Evolutionary conservation across 2,113 vertebrate species (phyloP).

Genomic region (Nanorana parkeri): DNA sequence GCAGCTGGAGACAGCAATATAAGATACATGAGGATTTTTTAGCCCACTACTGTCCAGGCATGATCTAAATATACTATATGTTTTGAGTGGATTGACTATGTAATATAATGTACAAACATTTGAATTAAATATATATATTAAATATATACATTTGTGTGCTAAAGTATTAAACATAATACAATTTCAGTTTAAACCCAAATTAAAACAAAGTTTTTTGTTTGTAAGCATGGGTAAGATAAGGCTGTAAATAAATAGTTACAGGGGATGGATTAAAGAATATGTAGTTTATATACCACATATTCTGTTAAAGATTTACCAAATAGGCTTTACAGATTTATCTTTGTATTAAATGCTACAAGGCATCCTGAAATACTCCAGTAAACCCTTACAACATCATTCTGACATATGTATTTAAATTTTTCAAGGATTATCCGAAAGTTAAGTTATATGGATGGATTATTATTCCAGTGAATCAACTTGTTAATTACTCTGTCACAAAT

Average conservation of each 20-base stretch:
- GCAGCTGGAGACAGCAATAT: too few species aligned
- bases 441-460: slow-evolving; percentile 22
- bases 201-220: neutral
- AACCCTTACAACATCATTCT: slow-evolving; percentile 39
- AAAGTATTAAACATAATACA: too few species aligned
- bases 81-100: too few species aligned
- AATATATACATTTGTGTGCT: too few species aligned
- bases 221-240: neutral
- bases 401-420: slow-evolving; percentile 38
- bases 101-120: too few species aligned
- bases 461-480: slow-evolving; percentile 39
- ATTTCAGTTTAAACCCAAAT: neutral
- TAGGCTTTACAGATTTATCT: slow-evolving; percentile 20
- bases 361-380: slow-evolving; percentile 1
- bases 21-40: too few species aligned
- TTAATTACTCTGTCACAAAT: slow-evolving; percentile 52
- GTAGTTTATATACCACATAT: neutral
- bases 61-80: too few species aligned
- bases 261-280: neutral
- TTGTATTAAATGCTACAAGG: slow-evolving; percentile 10
- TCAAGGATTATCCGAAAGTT: slow-evolving; percentile 43
- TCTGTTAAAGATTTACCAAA: neutral
- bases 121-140: too few species aligned
- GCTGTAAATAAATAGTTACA: slow-evolving; percentile 6
- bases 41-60: too few species aligned